Conservation (phyloP, 2,113 vertebrate species). For the Calyptommatus sinebrachiatus region DNA sequence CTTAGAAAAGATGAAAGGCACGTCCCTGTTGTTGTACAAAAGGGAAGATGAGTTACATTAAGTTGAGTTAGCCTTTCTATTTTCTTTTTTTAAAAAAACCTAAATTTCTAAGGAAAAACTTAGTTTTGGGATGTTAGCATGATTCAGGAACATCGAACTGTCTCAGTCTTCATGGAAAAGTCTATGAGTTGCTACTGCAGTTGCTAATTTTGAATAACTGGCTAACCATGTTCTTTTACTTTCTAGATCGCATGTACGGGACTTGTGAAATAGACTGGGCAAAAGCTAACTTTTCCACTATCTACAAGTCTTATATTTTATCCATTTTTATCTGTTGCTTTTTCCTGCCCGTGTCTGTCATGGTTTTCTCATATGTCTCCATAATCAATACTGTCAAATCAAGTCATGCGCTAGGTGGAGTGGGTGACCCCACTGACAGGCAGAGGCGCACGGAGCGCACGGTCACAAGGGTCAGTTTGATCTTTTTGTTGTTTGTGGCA, state of each 20-base stretch:
- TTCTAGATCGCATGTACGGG: conserved; percentile 79
- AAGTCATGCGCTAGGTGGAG: conserved; percentile 75
- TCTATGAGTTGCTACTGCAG: background rate
- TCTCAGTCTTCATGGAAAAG: too few relatives aligned
- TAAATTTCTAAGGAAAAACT: background rate
- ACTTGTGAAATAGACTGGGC: conserved; percentile 87
- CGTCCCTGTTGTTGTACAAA: background rate
- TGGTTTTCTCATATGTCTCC: conserved; percentile 79
- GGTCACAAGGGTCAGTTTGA: conserved; percentile 72
- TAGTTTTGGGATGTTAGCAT: too few relatives aligned
- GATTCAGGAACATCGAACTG: too few relatives aligned
- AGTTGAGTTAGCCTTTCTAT: background rate
- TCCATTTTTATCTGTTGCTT: conserved; percentile 85
- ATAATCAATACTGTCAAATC: conserved; percentile 85
- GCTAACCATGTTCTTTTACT: conserved; percentile 20
- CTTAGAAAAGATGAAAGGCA: background rate
- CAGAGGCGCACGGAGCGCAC: conserved; percentile 80
- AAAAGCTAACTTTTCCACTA: conserved; percentile 86
- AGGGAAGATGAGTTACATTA: background rate
- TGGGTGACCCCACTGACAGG: conserved; percentile 71
- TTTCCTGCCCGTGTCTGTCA: conserved; percentile 77
- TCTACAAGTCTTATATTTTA: conserved; percentile 83
- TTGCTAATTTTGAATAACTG: conserved; percentile 16
- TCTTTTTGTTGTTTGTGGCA: background rate
- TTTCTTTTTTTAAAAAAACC: too few relatives aligned